A percentile compares a stretch with the other conserved stretches of the same genome.
Conservation (phyloP, 2,113 vertebrate genomes). For the Sylvietta virens region DNA sequence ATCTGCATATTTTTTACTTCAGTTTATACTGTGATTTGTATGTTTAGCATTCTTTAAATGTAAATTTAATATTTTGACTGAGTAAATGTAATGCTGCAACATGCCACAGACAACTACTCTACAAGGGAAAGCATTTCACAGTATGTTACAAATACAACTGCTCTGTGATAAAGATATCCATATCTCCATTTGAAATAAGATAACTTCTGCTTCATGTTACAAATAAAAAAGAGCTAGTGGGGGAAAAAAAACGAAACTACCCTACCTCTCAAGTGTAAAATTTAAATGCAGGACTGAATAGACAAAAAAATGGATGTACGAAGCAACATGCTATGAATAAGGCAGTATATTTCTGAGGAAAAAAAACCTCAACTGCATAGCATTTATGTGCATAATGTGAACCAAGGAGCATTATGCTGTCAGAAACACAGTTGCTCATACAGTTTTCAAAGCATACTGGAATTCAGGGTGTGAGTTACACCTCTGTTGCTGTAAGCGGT, state of each 20-base stretch:
- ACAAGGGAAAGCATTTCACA: not conserved
- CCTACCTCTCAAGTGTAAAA: not conserved
- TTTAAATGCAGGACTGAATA: not conserved
- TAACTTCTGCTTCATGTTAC: not conserved
- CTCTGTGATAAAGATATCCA: not conserved
- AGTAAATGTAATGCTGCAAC: not conserved
- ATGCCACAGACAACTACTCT: not conserved
- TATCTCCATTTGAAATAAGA: not conserved
- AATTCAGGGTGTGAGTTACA: not conserved
- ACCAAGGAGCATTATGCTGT: not conserved
- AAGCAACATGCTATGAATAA: not conserved
- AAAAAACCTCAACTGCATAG: not conserved
- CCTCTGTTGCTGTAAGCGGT: rapidly evolving
- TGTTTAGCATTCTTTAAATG: not conserved
- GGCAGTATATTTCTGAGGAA: not conserved
- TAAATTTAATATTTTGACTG: not conserved
- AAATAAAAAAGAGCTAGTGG: not conserved
- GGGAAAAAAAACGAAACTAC: not conserved
- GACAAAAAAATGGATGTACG: not conserved
- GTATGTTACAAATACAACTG: not conserved
- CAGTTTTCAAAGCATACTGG: not conserved
- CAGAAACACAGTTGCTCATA: not conserved
- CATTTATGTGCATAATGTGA: not conserved
- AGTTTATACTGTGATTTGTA: not conserved
- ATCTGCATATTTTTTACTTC: not conserved